Conservation (phyloP, 2,888 invertebrate genomes). For the Geophilus truncorum region DNA sequence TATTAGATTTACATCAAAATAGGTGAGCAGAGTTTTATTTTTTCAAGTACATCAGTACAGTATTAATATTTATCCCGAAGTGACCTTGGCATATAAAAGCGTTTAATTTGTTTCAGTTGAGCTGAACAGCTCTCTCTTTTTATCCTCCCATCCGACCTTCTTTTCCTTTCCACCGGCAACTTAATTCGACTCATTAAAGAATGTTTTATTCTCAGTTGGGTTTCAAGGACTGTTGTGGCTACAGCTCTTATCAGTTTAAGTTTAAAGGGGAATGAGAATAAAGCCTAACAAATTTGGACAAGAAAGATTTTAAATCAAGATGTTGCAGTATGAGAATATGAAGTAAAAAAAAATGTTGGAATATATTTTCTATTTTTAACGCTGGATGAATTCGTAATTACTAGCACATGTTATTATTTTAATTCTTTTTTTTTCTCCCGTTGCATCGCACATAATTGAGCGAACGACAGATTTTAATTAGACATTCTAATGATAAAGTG, state of each 20-base stretch:
- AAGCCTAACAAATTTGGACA: not conserved
- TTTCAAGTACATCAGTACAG: too few species aligned
- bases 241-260: not conserved
- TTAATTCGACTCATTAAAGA: conserved; percentile 1
- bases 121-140: not conserved
- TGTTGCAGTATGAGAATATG: too few species aligned
- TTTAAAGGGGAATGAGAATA: not conserved
- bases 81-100: conserved; percentile 10
- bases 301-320: not conserved
- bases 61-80: not conserved
- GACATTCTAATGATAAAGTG: not conserved
- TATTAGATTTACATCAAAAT: conserved; percentile 15
- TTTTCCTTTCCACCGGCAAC: not conserved
- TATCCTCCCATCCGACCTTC: not conserved
- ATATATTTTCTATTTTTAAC: not conserved
- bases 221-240: conserved; percentile 11
- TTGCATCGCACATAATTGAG: not conserved
- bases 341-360: too few species aligned
- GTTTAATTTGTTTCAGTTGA: not conserved
- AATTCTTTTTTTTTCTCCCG: too few species aligned
- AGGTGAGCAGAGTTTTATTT: not conserved
- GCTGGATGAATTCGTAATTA: not conserved
- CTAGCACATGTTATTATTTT: not conserved
- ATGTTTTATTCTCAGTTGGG: conserved; percentile 2
- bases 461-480: not conserved